phyloP scores from a whole-genome alignment of 2,113 vertebrate species.

The Tringa solitaria region DNA sequence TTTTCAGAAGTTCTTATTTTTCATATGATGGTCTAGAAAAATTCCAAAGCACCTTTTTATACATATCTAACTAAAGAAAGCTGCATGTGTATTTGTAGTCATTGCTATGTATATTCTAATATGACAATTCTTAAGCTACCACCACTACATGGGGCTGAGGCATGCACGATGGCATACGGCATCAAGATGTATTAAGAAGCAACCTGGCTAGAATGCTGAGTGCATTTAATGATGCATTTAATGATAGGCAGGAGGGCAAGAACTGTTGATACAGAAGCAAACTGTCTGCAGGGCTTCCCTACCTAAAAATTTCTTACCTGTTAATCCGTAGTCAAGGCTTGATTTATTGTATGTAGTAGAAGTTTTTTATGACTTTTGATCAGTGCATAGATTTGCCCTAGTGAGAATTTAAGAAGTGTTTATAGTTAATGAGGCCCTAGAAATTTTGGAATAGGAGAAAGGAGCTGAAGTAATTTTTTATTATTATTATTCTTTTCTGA shows the following conservation, averaged over 20 bases:
- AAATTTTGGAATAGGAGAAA: background rate
- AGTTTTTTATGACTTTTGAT: background rate
- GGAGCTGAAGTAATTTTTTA: background rate
- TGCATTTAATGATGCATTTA: background rate
- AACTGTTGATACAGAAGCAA: background rate
- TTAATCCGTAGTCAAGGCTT: background rate
- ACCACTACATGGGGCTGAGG: background rate
- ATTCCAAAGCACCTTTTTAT: background rate
- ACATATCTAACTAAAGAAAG: background rate
- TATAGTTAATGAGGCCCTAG: background rate
- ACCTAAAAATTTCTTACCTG: background rate
- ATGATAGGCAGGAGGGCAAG: background rate
- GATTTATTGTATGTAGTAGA: background rate
- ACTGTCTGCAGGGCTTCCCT: background rate
- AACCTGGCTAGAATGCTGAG: background rate
- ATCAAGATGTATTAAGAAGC: background rate
- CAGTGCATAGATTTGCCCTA: background rate
- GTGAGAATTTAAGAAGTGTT: background rate
- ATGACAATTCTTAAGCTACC: background rate
- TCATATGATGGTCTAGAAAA: background rate
- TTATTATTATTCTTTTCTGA: background rate
- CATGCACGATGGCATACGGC: background rate
- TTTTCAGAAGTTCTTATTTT: background rate
- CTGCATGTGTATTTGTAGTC: background rate
- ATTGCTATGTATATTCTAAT: background rate